Evolutionary conservation across 2,113 vertebrate genomes (phyloP).

Genomic region (Campylomormyrus numenius): DNA sequence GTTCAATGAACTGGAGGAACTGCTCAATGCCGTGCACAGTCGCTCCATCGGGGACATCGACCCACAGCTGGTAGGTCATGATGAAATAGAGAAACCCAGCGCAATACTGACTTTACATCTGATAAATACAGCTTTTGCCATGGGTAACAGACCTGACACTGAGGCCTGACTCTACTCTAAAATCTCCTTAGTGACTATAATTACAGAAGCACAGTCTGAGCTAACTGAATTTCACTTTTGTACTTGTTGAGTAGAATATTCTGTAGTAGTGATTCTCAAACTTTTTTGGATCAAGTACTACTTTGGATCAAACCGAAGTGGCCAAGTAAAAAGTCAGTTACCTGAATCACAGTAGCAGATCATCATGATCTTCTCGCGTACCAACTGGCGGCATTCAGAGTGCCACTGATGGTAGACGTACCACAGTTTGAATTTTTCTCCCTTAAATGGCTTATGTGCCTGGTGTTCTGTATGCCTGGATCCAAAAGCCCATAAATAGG

Average conservation of each 20-base stretch:
- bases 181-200: neutral
- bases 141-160: neutral
- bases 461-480: neutral
- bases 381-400: neutral
- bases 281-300: neutral
- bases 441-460: neutral
- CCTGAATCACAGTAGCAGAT: neutral
- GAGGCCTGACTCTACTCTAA: neutral
- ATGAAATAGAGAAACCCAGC: neutral
- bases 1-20: slow-evolving; percentile 84
- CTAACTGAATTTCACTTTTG: neutral
- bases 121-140: neutral
- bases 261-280: neutral
- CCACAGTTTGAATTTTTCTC: neutral
- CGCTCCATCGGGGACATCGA: slow-evolving; percentile 86
- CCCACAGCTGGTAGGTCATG: slow-evolving; percentile 77
- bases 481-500: neutral
- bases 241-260: neutral
- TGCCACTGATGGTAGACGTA: neutral
- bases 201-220: neutral
- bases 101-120: neutral
- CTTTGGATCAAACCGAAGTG: neutral
- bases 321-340: neutral
- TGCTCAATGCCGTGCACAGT: slow-evolving; percentile 83
- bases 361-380: neutral